A percentile compares a stretch with the other conserved stretches of the same genome.
Conservation (phyloP, 2,888 invertebrate genomes). For the Papilio elwesi region DNA sequence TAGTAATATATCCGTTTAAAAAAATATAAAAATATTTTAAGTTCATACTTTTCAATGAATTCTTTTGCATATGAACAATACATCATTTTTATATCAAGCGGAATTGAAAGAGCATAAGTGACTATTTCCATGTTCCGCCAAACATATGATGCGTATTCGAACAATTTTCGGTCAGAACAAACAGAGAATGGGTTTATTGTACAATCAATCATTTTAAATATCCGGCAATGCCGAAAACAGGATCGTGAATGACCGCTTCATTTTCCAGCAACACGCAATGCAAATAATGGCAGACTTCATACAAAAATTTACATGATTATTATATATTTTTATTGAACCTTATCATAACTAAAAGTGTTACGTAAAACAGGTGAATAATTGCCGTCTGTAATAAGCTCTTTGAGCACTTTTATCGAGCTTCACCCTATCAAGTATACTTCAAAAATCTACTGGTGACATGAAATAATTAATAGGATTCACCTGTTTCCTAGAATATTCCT, state of each 20-base stretch:
- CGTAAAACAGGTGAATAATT: too few species aligned
- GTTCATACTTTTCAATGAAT: not conserved
- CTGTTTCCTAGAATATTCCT: too few species aligned
- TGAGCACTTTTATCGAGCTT: too few species aligned
- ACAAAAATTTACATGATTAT: not conserved
- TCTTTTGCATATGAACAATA: not conserved
- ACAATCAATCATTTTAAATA: constrained; percentile 39
- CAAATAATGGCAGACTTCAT: constrained; percentile 14
- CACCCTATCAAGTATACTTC: too few species aligned
- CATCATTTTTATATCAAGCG: not conserved
- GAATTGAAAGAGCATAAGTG: constrained; percentile 9
- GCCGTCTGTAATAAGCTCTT: too few species aligned
- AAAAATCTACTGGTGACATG: too few species aligned
- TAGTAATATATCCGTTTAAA: not conserved
- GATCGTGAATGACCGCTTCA: constrained; percentile 27
- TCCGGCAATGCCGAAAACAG: constrained; percentile 30
- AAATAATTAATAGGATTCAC: too few species aligned
- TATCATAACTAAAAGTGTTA: too few species aligned
- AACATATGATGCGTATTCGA: constrained; percentile 29
- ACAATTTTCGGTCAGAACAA: constrained; percentile 35
- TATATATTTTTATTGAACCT: not conserved
- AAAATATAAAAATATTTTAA: not conserved
- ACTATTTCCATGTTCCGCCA: constrained; percentile 19
- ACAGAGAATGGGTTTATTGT: constrained; percentile 34
- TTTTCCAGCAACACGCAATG: constrained; percentile 13